Percentiles rank a stretch among this genome's conserved stretches.
These are phyloP conservation scores for Drosophila quinaria DNA, from an alignment of 2,888 invertebrate species.

Conservation along the genomic window DNA sequence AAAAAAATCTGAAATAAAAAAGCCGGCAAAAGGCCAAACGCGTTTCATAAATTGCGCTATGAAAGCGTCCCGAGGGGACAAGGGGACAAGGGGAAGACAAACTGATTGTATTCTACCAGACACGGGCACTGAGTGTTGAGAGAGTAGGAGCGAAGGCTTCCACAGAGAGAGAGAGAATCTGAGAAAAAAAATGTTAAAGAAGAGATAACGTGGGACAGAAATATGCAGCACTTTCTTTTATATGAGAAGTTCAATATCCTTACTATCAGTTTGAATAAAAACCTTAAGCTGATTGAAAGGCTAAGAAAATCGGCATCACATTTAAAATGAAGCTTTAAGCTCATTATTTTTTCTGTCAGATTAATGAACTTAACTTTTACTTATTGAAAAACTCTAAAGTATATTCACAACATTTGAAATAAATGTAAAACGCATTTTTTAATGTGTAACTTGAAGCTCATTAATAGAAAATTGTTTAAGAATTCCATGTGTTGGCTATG, in stretches of 20 bases:
- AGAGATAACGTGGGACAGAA: neutral
- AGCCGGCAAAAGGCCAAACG: conserved; percentile 68
- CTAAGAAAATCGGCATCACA: neutral
- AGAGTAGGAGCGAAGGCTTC: conserved; percentile 15
- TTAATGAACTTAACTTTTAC: neutral
- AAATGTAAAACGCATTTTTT: too few species aligned
- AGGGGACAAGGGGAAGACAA: conserved; percentile 46
- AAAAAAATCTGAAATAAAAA: conserved; percentile 1
- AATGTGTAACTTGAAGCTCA: neutral
- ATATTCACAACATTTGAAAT: neutral
- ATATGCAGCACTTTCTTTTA: neutral
- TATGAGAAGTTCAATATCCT: neutral
- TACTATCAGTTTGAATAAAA: neutral
- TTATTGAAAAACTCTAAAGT: neutral
- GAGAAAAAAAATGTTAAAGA: neutral
- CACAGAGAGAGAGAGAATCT: neutral
- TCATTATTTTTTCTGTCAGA: too few species aligned
- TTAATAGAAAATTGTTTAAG: too few species aligned
- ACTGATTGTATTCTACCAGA: conserved; percentile 42
- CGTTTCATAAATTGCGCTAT: conserved; percentile 68
- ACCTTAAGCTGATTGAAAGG: neutral
- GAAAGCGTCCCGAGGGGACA: conserved; percentile 55
- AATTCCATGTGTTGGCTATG: too few species aligned
- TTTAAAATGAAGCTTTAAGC: too few species aligned
- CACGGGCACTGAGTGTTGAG: conserved; percentile 23